Base-by-base conservation (phyloP, 1,140 invertebrate genomes). In the Protaetia brevitarsis region DNA sequence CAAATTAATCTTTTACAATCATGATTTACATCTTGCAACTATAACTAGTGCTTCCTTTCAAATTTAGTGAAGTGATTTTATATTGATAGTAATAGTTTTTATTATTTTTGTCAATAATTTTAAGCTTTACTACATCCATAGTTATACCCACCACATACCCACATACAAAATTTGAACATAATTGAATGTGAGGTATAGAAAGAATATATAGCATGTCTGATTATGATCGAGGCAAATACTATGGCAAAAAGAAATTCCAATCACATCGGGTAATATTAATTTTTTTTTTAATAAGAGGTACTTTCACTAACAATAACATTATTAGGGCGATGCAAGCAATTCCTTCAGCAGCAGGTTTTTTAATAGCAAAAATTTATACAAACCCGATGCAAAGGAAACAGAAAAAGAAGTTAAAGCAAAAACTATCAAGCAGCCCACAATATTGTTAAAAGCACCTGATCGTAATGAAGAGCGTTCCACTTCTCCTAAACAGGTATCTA, bases 381-480 rank as follows among this genome's bases (percentile, higher is more conserved):
- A 64, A 16, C 62, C 63, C 16, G 56, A 64, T 27, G 13, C 29
- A n/a, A 67, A 69, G 60, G 60, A 67, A 58, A 26, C 45, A 10
- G 29, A 51, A 30, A 63, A 69, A 61, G 60, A 62, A 13, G 59
- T 26, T 10, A 69, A 71, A 30, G 56, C 65, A 5, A 76, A 75
- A 68, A 66, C 30, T 45, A 68, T 73, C n/a, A 78, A 78, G 66
- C 76, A 78, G 67, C 76, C 77, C 6, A 78, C 76, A 34, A 77
- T 79, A 63, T 68, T 79, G 23, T 64, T 77, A 37, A 78, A 78
- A 73, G 63, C 70, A n/a, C 66, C 74, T 67, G 75, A 77, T 63
- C 67, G 70, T 30, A 31, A 16, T 26, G 76, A 77, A 59, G 76
- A 77, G 28, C 30, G 67, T 45, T 37, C 68, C 7, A 61, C 64